Evolutionary conservation across 2,888 invertebrate genomes (phyloP).

Genomic region (Stenoptilia bipunctidactyla): DNA sequence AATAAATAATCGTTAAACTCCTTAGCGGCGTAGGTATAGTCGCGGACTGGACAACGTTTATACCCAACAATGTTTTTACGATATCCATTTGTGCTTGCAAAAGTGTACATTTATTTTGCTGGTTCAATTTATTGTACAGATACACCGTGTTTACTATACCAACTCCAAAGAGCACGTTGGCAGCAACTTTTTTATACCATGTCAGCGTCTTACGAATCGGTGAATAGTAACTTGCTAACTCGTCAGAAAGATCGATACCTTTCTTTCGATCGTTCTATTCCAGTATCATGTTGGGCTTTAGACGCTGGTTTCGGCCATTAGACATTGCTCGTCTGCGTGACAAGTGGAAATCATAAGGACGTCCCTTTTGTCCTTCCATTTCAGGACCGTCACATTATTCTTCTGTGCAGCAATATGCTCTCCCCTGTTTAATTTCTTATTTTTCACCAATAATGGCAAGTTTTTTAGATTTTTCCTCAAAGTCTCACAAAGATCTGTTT

Average conservation of each 20-base stretch:
- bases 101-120: neutral
- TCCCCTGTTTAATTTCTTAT: constrained; percentile 8
- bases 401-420: constrained; percentile 2
- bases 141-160: constrained; percentile 10
- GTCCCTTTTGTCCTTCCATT: neutral
- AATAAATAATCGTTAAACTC: too few species aligned
- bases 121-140: neutral
- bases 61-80: neutral
- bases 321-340: constrained; percentile 4
- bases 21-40: neutral
- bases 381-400: neutral
- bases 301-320: constrained; percentile 3
- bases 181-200: constrained; percentile 15
- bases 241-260: constrained; percentile 11
- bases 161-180: constrained; percentile 8
- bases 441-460: neutral
- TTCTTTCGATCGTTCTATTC: neutral
- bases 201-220: constrained; percentile 13
- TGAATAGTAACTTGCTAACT: constrained; percentile 14
- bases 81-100: neutral
- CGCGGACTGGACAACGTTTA: neutral
- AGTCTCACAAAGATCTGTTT: constrained; percentile 9
- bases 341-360: neutral
- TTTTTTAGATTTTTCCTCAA: constrained; percentile 6
- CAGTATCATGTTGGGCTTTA: neutral